Conservation (phyloP, 92 coral and sea anemone species). For the Phenganax marumi region DNA sequence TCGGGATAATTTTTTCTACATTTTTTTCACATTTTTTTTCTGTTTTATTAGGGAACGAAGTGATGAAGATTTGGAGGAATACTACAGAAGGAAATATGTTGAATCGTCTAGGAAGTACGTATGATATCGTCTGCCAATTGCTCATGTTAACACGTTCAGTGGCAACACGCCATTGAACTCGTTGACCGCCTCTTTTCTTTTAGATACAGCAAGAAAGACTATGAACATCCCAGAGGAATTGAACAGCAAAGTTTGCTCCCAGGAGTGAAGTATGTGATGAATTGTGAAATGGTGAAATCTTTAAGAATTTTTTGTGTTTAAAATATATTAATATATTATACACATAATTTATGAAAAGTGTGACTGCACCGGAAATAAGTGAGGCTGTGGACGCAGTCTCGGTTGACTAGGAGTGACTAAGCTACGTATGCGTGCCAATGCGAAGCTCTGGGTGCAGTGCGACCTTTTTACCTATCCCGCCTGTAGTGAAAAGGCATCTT, state of each 20-base stretch:
- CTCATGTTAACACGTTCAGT: too few species aligned
- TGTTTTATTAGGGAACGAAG: conserved; percentile 67
- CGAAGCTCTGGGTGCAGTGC: too few species aligned
- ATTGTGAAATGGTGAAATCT: not conserved
- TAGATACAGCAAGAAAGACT: conserved; percentile 69
- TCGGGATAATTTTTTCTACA: not conserved
- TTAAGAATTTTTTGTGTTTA: not conserved
- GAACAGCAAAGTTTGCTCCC: conserved; percentile 91
- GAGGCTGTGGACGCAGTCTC: too few species aligned
- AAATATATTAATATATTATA: not conserved
- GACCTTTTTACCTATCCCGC: too few species aligned
- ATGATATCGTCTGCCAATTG: too few species aligned
- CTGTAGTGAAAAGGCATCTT: too few species aligned
- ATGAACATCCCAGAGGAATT: conserved; percentile 81
- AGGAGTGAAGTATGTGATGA: conserved; percentile 81
- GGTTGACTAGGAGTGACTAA: too few species aligned
- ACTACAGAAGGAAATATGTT: conserved; percentile 92
- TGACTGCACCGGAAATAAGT: too few species aligned
- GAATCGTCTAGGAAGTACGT: conserved; percentile 79
- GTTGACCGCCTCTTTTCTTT: not conserved
- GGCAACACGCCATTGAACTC: not conserved
- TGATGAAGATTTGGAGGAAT: conserved; percentile 96
- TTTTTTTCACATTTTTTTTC: not conserved
- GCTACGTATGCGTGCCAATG: too few species aligned
- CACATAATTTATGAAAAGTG: too few species aligned